Base-by-base conservation (phyloP, 2,797 vertebrate species). In the Eulemur rubriventer region DNA sequence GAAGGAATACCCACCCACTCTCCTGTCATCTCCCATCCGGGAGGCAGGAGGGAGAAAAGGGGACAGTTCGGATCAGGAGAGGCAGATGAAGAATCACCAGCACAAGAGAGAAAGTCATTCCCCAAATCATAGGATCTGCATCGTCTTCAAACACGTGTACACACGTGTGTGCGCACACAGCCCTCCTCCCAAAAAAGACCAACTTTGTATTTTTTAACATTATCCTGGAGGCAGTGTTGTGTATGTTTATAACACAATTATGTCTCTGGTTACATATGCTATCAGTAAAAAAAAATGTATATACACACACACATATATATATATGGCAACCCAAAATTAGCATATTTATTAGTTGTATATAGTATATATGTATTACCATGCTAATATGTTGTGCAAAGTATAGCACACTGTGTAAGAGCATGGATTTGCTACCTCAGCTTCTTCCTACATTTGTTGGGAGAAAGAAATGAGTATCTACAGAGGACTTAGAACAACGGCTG, bases 81-180 rank as follows among this genome's bases (percentile, higher is more conserved):
- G 7, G 2, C 69, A 72, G 48, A 61, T 16, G 43, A 84, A 83
- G 79, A 73, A 78, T 79, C 35, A 33, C 28, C 59, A 50, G 59
- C 30, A 26, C 5, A 46, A 61, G 59, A 30, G 33, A 30, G 18
- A 75, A 50, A 12, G 2, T 50, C 18, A 11, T 33, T 48, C 61
- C 59, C 14, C 28, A 41, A 1, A 14, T 75, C 43, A n/a, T 14
- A 61, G 52, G 11, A 7, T 30, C 28, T 2, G 18, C 18, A 22
- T 65, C 26, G 26, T 61, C 83, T 91, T 87, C 89, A 33, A 65
- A 63, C 2, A 61, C 2, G 13, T 10, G 4, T 22, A 14, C 0
- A 18, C 20, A 48, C 10, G 28, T 7, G 13, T 4, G 12, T 9
- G 1, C 2, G 7, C 43, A 38, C 4, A 33, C 5, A 0, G 16